phyloP scores from a whole-genome alignment of 2,113 vertebrate species.

The Prunella himalayana region DNA sequence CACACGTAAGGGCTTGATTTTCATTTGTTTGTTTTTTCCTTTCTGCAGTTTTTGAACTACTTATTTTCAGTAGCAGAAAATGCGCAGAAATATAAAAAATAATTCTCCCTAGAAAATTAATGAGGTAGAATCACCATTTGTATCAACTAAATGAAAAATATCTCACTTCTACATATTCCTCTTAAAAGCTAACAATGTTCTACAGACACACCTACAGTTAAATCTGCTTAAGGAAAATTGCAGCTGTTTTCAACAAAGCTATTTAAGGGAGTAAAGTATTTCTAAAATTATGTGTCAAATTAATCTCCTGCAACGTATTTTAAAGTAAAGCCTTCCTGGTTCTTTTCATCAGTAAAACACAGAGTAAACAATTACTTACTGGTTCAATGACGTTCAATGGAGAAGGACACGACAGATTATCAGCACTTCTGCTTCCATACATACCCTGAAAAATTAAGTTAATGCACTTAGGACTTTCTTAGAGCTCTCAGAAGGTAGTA shows the following conservation, averaged over 20 bases:
- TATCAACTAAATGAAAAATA: neutral
- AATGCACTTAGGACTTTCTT: neutral
- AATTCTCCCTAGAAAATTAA: neutral
- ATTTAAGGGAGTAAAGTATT: neutral
- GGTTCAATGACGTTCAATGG: conserved; percentile 89
- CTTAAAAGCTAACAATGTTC: neutral
- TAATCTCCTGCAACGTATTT: neutral
- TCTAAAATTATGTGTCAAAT: neutral
- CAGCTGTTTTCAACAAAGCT: neutral
- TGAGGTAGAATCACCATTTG: neutral
- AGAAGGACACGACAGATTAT: conserved; percentile 81
- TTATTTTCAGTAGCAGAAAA: neutral
- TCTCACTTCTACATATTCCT: neutral
- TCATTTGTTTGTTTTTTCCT: neutral
- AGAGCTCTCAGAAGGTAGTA: neutral
- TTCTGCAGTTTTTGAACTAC: neutral
- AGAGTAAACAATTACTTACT: conserved; percentile 72
- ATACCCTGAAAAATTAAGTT: conserved; percentile 74
- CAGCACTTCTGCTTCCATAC: conserved; percentile 80
- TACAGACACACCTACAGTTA: neutral
- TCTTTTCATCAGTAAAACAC: neutral
- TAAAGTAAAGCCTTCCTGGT: neutral
- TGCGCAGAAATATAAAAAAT: neutral
- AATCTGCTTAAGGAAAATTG: neutral
- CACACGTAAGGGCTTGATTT: neutral